Evolutionary conservation across 2,888 invertebrate species (phyloP).

Genomic region (Drosophila phalerata): DNA sequence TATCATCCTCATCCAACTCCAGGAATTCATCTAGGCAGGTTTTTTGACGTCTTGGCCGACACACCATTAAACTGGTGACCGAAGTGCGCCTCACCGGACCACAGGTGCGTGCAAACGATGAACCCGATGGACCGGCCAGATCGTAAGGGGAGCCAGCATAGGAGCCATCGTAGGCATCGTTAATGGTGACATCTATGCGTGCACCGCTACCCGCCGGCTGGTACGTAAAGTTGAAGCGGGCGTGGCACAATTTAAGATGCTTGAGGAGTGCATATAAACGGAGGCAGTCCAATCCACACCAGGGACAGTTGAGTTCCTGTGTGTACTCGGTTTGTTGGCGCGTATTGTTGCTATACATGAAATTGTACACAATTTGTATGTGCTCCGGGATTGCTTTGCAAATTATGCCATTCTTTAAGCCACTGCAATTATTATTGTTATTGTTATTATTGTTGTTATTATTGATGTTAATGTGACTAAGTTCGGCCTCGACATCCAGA

Average conservation of each 20-base stretch:
- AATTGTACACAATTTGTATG: slow-evolving; percentile 96
- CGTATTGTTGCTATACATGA: slow-evolving; percentile 97
- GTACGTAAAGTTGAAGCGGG: slow-evolving; percentile 96
- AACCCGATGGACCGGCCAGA: slow-evolving; percentile 91
- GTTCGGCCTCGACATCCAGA: slow-evolving; percentile 57
- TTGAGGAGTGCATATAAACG: slow-evolving; percentile 95
- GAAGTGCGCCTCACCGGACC: slow-evolving; percentile 88
- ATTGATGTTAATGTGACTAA: slow-evolving; percentile 81
- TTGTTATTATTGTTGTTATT: slow-evolving; percentile 53
- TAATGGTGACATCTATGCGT: slow-evolving; percentile 97
- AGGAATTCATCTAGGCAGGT: slow-evolving; percentile 94
- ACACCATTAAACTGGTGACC: slow-evolving; percentile 88
- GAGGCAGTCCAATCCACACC: slow-evolving; percentile 97
- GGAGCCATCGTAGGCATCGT: slow-evolving; percentile 97
- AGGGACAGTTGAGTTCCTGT: slow-evolving; percentile 97
- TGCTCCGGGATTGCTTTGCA: slow-evolving; percentile 85
- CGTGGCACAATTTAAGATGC: slow-evolving; percentile 97
- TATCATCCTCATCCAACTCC: slow-evolving; percentile 94
- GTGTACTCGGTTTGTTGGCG: slow-evolving; percentile 98
- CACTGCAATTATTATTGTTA: slow-evolving; percentile 47
- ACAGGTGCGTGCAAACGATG: slow-evolving; percentile 89
- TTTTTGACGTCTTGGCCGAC: slow-evolving; percentile 86
- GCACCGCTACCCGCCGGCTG: slow-evolving; percentile 88
- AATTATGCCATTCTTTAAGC: slow-evolving; percentile 40
- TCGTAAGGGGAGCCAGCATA: slow-evolving; percentile 97